These are phyloP conservation scores for Acronicta leporina DNA, from an alignment of 2,888 invertebrate species.

Conservation along the genomic window DNA sequence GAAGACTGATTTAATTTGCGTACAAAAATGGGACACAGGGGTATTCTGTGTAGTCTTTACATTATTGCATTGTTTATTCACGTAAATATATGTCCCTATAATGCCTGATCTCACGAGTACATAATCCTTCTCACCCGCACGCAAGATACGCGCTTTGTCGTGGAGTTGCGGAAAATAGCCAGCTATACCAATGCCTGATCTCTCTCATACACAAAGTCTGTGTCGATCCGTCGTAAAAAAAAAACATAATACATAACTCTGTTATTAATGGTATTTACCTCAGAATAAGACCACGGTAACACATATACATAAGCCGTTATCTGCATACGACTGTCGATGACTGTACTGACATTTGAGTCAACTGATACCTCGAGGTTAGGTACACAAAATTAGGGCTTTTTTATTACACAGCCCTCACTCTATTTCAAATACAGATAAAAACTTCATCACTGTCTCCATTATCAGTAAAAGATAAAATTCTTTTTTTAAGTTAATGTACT, in stretches of 20 bases:
- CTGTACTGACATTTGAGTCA: constrained; percentile 49
- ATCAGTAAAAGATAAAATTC: constrained; percentile 11
- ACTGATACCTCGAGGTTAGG: constrained; percentile 27
- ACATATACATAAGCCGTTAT: constrained; percentile 52
- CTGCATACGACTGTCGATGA: constrained; percentile 52
- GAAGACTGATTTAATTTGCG: constrained; percentile 6
- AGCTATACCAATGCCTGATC: too few species aligned
- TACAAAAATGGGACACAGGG: neutral
- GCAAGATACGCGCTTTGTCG: too few species aligned
- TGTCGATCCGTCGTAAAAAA: neutral
- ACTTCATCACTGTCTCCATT: constrained; percentile 9
- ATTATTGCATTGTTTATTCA: too few species aligned
- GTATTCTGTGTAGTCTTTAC: neutral
- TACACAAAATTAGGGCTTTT: constrained; percentile 6
- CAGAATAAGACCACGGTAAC: constrained; percentile 54
- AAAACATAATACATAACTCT: neutral
- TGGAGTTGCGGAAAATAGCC: too few species aligned
- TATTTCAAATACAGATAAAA: constrained; percentile 2
- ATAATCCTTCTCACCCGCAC: too few species aligned
- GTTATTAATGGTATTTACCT: neutral
- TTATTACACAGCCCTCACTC: constrained; percentile 2
- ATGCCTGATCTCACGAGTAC: too few species aligned
- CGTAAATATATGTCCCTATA: too few species aligned
- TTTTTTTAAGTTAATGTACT: neutral
- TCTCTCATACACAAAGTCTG: too few species aligned